Evolutionary conservation across 2,113 vertebrate species (phyloP).

Genomic region (Erythrolamprus reginae): DNA sequence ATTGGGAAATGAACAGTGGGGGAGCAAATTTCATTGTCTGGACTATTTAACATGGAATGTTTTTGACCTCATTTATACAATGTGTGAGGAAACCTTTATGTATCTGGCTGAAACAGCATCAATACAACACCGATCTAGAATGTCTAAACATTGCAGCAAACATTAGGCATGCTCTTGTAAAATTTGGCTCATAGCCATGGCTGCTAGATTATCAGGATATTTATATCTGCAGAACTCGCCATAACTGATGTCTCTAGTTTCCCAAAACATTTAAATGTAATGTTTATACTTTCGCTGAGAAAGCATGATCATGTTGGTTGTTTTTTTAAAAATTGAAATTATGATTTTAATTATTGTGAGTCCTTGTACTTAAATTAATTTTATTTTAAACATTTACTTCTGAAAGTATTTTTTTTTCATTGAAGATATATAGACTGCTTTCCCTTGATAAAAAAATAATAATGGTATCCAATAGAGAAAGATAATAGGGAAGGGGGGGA

Average conservation of each 20-base stretch:
- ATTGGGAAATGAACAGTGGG: background rate
- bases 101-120: background rate
- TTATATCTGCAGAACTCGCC: background rate
- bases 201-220: background rate
- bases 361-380: background rate
- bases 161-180: background rate
- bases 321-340: background rate
- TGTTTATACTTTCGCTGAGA: background rate
- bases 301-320: background rate
- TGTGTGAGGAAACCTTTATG: background rate
- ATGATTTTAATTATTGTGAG: background rate
- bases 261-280: background rate
- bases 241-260: background rate
- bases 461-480: background rate
- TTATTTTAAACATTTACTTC: background rate
- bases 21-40: background rate
- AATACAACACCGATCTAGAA: background rate
- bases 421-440: background rate
- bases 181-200: background rate
- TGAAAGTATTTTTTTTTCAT: background rate
- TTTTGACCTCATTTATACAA: background rate
- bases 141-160: background rate
- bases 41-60: background rate
- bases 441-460: background rate
- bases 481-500: background rate